These are phyloP conservation scores for Andrena bucephala DNA, from an alignment of 2,888 invertebrate genomes.

Conservation along the genomic window DNA sequence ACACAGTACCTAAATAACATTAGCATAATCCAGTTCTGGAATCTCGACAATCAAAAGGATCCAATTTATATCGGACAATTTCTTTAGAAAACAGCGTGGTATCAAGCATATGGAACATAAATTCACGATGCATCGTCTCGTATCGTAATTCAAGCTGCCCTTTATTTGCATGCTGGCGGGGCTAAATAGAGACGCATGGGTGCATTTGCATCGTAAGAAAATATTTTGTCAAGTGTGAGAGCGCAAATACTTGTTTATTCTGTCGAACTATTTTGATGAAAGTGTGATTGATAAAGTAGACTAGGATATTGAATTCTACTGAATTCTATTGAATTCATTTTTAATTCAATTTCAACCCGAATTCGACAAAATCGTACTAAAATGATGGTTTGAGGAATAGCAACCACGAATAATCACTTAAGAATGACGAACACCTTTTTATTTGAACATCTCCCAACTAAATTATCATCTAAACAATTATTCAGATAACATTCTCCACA, in stretches of 20 bases:
- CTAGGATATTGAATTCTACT: too few relatives aligned
- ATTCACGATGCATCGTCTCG: conserved; percentile 41
- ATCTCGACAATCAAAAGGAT: not conserved
- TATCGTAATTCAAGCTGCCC: conserved; percentile 54
- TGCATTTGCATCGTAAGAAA: conserved; percentile 57
- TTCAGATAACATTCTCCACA: too few relatives aligned
- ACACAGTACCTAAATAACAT: not conserved
- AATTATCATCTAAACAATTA: too few relatives aligned
- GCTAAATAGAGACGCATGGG: conserved; percentile 36
- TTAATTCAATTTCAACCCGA: too few relatives aligned
- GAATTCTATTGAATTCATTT: too few relatives aligned
- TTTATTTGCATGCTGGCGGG: conserved; percentile 56
- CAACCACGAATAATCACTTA: too few relatives aligned
- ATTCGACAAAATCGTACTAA: too few relatives aligned
- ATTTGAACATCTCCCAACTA: too few relatives aligned
- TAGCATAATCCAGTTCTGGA: too few relatives aligned
- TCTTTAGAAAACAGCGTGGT: not conserved
- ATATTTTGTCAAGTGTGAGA: conserved; percentile 76
- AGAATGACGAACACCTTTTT: too few relatives aligned
- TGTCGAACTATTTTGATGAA: not conserved
- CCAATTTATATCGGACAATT: not conserved
- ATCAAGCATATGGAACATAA: conserved; percentile 37
- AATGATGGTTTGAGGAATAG: too few relatives aligned
- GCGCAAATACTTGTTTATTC: conserved; percentile 7
- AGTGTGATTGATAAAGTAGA: too few relatives aligned